phyloP scores from a whole-genome alignment of 2,797 vertebrate genomes.

The Selene dorsalis region DNA sequence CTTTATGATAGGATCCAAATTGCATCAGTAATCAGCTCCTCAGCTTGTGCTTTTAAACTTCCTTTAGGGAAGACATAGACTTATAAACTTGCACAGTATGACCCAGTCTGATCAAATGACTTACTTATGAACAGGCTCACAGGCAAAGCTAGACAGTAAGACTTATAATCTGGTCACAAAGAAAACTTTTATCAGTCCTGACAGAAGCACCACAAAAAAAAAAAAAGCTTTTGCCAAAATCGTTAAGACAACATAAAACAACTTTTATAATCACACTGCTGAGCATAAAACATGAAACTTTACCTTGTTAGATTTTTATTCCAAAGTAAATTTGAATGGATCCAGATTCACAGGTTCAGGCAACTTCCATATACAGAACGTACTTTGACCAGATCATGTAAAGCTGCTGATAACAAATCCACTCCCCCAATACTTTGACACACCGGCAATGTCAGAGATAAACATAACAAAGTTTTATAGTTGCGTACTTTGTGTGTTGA shows the following conservation, averaged over 20 bases:
- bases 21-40: constrained; percentile 37
- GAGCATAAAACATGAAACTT: constrained; percentile 34
- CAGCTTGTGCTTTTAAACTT: constrained; percentile 38
- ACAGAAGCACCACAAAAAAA: neutral
- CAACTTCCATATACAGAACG: constrained; percentile 46
- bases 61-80: constrained; percentile 32
- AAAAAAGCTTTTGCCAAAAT: constrained; percentile 9
- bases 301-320: constrained; percentile 68
- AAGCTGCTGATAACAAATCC: constrained; percentile 79
- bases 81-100: constrained; percentile 26
- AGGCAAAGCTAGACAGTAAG: constrained; percentile 21
- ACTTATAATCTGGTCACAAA: constrained; percentile 35
- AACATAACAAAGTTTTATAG: constrained; percentile 31
- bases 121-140: constrained; percentile 41
- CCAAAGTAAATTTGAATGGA: constrained; percentile 47
- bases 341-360: constrained; percentile 33
- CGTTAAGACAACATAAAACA: constrained; percentile 6
- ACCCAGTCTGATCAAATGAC: constrained; percentile 55
- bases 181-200: constrained; percentile 14
- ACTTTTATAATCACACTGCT: neutral
- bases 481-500: neutral
- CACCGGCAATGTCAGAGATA: constrained; percentile 56
- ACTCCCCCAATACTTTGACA: constrained; percentile 73
- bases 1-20: constrained; percentile 27
- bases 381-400: constrained; percentile 81